Base-by-base conservation (phyloP, 2,113 vertebrate genomes). In the Elaphurus davidianus region DNA sequence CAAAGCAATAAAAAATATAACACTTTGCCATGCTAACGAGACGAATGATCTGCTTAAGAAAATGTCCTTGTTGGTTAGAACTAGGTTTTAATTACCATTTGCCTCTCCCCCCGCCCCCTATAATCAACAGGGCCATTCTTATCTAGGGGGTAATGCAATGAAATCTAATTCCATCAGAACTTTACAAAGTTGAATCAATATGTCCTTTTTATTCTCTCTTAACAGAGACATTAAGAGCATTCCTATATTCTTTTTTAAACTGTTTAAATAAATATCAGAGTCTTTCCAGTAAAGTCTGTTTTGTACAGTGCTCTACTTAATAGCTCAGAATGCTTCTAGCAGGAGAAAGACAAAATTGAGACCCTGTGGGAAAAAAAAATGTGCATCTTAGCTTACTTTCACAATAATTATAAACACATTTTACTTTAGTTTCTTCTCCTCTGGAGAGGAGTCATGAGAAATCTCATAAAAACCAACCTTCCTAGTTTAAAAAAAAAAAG, bases 391-490 rank as follows among this genome's bases (percentile, higher is more conserved):
- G 43, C 50, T 94, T 83, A 30, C 40, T 60, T 96, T 74, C 50
- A n/a, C 45, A 95, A 54, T 95, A 90, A 92, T 43, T 86, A 52
- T 40, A 57, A 96, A 87, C 14, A 67, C 5, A 78, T 82, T 95
- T 91, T 43, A 81, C 57, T 97, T 96, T 36, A 83, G 83, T 97
- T n/a, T 43, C 47, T 83, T 91, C 40, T 82, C n/a, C 25, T 21
- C 5, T 55, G 25, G 10, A 54, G 52, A 64, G 33, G 33, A 57
- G 5, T 67, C 47, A 93, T 60, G 2, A 91, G 43, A 97, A 55
- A 12, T 1, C 17, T 94, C 27, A 79, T 40, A 33, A 55, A 96
- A 91, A 89, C 9, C 64, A 12, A 81, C 5, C 83, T 64, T 84
- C 4, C 71, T 21, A 50, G 17, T n/a, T 7, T 7, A 33, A 59